Base-by-base conservation (phyloP, 2,113 vertebrate genomes). In the Cynopterus brachyotis region DNA sequence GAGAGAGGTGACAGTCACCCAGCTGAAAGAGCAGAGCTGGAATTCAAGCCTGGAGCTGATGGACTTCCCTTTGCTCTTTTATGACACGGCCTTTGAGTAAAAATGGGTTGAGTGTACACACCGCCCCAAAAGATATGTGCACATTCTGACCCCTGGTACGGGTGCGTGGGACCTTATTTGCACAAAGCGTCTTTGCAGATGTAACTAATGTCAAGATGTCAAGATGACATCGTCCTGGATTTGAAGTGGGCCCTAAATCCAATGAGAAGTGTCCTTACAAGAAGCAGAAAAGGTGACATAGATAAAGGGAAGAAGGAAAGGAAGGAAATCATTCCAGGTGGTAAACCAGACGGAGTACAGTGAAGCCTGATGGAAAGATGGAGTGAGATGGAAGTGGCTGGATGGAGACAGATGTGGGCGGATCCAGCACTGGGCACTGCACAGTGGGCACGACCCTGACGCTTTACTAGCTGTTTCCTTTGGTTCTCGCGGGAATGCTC, bases 41-140 rank as follows among this genome's bases (percentile, higher is more conserved):
- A 30, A 22, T 5, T 19, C 16, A 0, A 0, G 15, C 8, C 1
- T 0, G 4, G 45, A 19, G 9, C 60, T 0, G 16, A 5, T 0
- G 10, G 8, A 1, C 0, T 3, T 9, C 4, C 17, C 24, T 26
- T 16, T 50, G 4, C 6, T 2, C 62, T 0, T 4, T 5, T 1
- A 3, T 30, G 1, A 17, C 4, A 0, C 20, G 13, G 67, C 30
- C 19, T 2, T 22, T 4, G 3, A 26, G n/a, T 0, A 0, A 72
- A 8, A 0, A 10, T 0, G 5, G 40, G 37, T 13, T 7, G 15
- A 17, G 26, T 2, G 5, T n/a, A 15, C 47, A 11, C 12, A 2
- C 45, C 45, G 12, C 2, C 47, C 8, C 22, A 0, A 32, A 24
- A 70, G 12, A 12, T 2, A 0, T 3, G 37, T 17, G 24, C 26